Evolutionary conservation across 2,113 vertebrate species (phyloP).

Genomic region (Eurypyga helias): DNA sequence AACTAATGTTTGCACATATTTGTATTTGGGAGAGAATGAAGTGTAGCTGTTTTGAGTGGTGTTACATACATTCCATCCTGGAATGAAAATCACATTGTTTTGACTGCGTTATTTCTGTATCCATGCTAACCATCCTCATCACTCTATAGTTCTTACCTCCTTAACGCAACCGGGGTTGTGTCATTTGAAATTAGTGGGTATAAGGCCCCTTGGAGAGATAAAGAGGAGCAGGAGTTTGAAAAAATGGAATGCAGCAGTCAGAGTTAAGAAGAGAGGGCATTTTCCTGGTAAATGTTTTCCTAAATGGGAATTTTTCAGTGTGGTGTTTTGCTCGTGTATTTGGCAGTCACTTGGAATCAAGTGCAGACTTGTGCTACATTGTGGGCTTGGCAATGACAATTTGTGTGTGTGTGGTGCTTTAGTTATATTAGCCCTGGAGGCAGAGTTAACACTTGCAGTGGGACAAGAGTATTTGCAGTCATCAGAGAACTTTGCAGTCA

Average conservation of each 20-base stretch:
- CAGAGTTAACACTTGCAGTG: conserved; percentile 81
- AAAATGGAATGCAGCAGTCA: conserved; percentile 59
- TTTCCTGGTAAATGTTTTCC: conserved; percentile 75
- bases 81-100: conserved; percentile 70
- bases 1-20: conserved; percentile 64
- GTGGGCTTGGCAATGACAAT: conserved; percentile 75
- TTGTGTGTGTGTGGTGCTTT: conserved; percentile 75
- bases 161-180: conserved; percentile 41
- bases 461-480: conserved; percentile 83
- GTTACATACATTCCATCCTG: conserved; percentile 47
- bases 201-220: conserved; percentile 27
- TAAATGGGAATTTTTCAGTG: conserved; percentile 71
- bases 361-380: conserved; percentile 66
- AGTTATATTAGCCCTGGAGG: conserved; percentile 81
- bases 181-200: conserved; percentile 52
- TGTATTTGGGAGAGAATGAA: conserved; percentile 65
- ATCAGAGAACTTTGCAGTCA: conserved; percentile 85
- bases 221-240: conserved; percentile 43
- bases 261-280: conserved; percentile 69
- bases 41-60: conserved; percentile 56
- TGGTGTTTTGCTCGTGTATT: conserved; percentile 66
- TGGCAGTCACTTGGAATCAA: conserved; percentile 79
- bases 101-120: conserved; percentile 71
- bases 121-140: conserved; percentile 57
- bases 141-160: conserved; percentile 34